Evolutionary conservation across 2,113 vertebrate genomes (phyloP), one percentile per base, ranked within the genome.

Genomic region (Echinops telfairi): DNA sequence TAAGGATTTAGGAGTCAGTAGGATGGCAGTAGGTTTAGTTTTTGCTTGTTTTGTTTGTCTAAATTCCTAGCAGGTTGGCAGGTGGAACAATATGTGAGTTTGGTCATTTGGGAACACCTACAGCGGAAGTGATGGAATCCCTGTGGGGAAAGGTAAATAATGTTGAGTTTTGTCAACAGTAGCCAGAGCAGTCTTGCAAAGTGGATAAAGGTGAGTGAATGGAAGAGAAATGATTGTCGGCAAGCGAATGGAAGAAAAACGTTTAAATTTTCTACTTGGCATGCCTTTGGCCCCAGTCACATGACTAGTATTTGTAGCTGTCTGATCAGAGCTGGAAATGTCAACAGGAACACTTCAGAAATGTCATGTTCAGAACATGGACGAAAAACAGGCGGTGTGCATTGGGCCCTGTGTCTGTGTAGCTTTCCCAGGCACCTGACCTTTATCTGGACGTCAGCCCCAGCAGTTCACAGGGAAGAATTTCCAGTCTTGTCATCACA

Each of bases 311-410:
- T 40, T 89, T 76, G n/a, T 25, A 17, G 22, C 22, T 62, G 10
- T 95, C 47, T 16, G 19, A 93, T 85, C 75, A 87, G 68, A 96
- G 68, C 94, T 88, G 38, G 75, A 95, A 91, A 93, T 80, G 73
- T 22, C 53, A 95, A 77, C 31, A 62, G 36, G 38, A 95, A 75
- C 29, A 78, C 53, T 84, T 93, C 47, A 80, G 47, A 84, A 94
- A 92, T 73, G 62, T 77, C 77, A 73, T 40, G 10, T 33, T 93
- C 64, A 57, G 85, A 64, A 91, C 20, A 12, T 36, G 89, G 86
- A 93, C 60, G 77, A 93, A 92, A 89, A 81, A 58, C 70, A 87
- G 66, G 87, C 40, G 73, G 78, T 76, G 57, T 20, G 7, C 91
- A 86, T 57, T 70, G 11, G 2, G 10, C 62, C 33, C 31, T 62